Conservation (phyloP, 2,888 invertebrate species). For the Tenthredo distinguenda region DNA sequence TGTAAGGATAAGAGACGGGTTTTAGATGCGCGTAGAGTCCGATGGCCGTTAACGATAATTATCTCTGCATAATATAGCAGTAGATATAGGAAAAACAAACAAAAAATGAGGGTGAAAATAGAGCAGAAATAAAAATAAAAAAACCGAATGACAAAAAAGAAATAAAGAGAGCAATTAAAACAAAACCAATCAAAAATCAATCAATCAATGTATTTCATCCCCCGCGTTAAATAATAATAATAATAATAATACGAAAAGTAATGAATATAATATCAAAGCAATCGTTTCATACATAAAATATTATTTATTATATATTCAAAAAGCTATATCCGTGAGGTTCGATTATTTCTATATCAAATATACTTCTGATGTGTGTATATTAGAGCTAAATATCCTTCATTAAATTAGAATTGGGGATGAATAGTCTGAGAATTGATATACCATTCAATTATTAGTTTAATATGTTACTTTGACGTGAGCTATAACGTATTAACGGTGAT, state of each 20-base stretch:
- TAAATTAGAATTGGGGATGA: background rate
- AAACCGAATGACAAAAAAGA: background rate
- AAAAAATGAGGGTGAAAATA: background rate
- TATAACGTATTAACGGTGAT: background rate
- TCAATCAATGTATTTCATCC: slow-evolving; percentile 16
- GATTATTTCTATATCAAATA: background rate
- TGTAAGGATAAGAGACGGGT: slow-evolving; percentile 42
- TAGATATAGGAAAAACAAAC: background rate
- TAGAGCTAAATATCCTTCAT: background rate
- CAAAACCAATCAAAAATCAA: background rate
- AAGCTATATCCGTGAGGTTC: background rate
- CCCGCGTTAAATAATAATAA: background rate
- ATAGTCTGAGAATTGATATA: background rate
- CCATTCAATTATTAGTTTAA: background rate
- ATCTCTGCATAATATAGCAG: slow-evolving; percentile 24
- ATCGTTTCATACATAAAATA: background rate
- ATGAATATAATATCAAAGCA: background rate
- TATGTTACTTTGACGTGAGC: background rate
- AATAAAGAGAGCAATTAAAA: background rate
- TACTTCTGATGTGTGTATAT: background rate
- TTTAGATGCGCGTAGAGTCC: slow-evolving; percentile 30
- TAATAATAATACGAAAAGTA: slow-evolving; percentile 6
- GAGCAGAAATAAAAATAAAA: background rate
- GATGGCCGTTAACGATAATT: slow-evolving; percentile 27
- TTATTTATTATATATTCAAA: background rate